Evolutionary conservation across 2,888 invertebrate species (phyloP).

Genomic region (Crepidodera aurea): DNA sequence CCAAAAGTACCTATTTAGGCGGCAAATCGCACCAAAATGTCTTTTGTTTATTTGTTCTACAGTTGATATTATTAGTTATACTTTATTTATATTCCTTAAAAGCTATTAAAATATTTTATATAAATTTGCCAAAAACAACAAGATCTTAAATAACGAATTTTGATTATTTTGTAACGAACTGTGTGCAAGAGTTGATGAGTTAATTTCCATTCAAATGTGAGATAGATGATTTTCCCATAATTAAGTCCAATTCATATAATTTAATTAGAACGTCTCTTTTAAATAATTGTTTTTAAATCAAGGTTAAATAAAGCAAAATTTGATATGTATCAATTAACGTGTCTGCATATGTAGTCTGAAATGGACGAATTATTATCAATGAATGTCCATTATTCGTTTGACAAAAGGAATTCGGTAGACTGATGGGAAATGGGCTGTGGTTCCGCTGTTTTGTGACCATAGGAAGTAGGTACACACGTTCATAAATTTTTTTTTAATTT

Average conservation of each 20-base stretch:
- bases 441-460: conserved; percentile 52
- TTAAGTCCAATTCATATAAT: background rate
- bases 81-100: too few relatives aligned
- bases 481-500: conserved; percentile 32
- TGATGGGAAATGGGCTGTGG: conserved; percentile 49
- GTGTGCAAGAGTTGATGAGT: too few relatives aligned
- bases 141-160: too few relatives aligned
- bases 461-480: conserved; percentile 37
- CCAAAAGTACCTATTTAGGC: too few relatives aligned
- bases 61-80: too few relatives aligned
- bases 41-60: too few relatives aligned
- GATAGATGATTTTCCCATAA: too few relatives aligned
- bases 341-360: conserved; percentile 1
- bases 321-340: conserved; percentile 23
- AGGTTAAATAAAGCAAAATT: conserved; percentile 9
- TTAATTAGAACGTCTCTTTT: background rate
- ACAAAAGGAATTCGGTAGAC: conserved; percentile 38
- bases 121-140: too few relatives aligned
- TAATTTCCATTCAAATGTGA: too few relatives aligned
- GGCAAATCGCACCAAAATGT: too few relatives aligned
- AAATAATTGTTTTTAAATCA: background rate
- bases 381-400: conserved; percentile 21
- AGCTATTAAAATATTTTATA: too few relatives aligned
- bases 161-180: too few relatives aligned
- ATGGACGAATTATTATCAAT: conserved; percentile 23